Conservation (phyloP, 2,888 invertebrate species). For the Rhingia rostrata region DNA sequence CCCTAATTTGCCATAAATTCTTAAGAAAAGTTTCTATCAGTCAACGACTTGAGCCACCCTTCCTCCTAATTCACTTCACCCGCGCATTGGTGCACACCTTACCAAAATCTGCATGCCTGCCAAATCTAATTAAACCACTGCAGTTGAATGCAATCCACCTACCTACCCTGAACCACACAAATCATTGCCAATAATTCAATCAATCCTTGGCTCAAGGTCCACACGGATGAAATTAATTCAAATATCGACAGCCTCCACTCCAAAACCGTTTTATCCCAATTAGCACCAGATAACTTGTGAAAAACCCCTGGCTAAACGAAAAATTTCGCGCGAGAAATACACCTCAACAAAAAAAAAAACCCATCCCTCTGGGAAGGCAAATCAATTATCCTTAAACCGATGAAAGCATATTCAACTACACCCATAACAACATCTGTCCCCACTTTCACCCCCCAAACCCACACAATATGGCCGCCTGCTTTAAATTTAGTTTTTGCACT, state of each 20-base stretch:
- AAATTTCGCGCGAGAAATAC: neutral
- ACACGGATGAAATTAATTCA: neutral
- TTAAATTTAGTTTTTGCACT: neutral
- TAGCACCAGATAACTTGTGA: neutral
- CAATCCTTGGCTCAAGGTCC: neutral
- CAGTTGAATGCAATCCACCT: conserved; percentile 18
- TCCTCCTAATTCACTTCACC: too few relatives aligned
- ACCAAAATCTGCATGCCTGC: neutral
- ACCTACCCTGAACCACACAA: neutral
- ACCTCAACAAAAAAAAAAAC: neutral
- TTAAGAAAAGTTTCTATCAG: too few relatives aligned
- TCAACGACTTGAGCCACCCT: too few relatives aligned
- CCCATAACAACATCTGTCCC: conserved; percentile 18
- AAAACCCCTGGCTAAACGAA: neutral
- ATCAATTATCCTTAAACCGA: conserved; percentile 42
- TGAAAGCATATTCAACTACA: neutral
- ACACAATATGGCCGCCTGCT: conserved; percentile 30
- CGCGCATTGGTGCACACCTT: neutral
- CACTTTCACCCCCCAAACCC: conserved; percentile 21
- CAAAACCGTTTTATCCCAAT: neutral
- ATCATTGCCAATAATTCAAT: conserved; percentile 22
- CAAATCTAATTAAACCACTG: conserved; percentile 48
- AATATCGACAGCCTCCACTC: neutral
- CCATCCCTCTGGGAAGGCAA: conserved; percentile 6
- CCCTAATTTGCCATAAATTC: too few relatives aligned